Evolutionary conservation across 2,113 vertebrate genomes (phyloP).

Genomic region (Oreochromis niloticus): DNA sequence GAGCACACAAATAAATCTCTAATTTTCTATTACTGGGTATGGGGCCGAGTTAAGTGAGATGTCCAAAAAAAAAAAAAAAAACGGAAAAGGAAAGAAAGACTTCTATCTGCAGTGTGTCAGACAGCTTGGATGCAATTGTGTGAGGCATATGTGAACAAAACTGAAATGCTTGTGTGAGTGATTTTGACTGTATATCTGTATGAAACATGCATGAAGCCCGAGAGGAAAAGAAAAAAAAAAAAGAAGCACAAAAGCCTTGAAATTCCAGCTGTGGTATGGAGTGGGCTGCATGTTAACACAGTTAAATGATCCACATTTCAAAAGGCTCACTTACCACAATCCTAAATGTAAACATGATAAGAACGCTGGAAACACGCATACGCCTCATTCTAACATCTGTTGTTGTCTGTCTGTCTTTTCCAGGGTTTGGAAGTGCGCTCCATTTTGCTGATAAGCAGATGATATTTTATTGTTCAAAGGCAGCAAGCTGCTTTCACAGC

Average conservation of each 20-base stretch:
- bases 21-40: not conserved
- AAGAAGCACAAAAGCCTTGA: not conserved
- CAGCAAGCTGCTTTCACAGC: constrained; percentile 44
- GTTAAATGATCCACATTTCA: constrained; percentile 38
- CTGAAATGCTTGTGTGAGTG: not conserved
- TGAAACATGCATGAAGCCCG: not conserved
- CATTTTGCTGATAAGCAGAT: constrained; percentile 52
- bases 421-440: constrained; percentile 1
- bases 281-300: constrained; percentile 31
- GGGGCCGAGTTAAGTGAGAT: not conserved
- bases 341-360: constrained; percentile 24
- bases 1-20: not conserved
- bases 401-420: constrained; percentile 16
- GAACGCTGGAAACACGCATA: not conserved
- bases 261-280: constrained; percentile 19
- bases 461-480: constrained; percentile 60
- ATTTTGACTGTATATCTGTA: not conserved
- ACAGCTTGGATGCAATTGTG: not conserved
- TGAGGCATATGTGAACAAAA: not conserved
- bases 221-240: not conserved
- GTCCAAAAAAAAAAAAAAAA: not conserved
- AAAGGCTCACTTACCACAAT: constrained; percentile 31
- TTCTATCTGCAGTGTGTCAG: not conserved
- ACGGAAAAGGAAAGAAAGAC: not conserved
- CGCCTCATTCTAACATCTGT: constrained; percentile 38